These are phyloP conservation scores for Sinosuthora webbiana DNA, from an alignment of 2,113 vertebrate species.

Conservation along the genomic window DNA sequence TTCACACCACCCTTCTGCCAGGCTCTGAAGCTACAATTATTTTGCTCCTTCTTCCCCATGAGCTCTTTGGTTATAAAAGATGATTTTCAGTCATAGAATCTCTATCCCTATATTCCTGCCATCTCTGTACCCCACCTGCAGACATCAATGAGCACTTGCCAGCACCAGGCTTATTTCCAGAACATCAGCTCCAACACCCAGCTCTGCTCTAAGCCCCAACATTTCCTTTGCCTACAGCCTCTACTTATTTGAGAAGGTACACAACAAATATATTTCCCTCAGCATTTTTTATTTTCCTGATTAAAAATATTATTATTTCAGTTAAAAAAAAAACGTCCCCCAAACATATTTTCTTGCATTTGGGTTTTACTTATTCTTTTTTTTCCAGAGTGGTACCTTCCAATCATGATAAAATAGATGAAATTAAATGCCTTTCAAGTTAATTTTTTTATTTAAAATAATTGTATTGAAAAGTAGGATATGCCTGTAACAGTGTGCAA, in stretches of 20 bases:
- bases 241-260: neutral
- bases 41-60: neutral
- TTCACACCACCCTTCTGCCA: neutral
- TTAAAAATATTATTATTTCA: neutral
- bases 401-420: neutral
- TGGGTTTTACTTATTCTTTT: neutral
- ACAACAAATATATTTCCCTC: neutral
- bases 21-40: neutral
- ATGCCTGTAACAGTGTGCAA: neutral
- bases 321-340: neutral
- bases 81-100: neutral
- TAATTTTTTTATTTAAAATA: neutral
- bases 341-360: neutral
- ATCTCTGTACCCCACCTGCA: neutral
- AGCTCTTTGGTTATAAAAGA: neutral
- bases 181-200: rapidly evolving
- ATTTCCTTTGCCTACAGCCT: neutral
- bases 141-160: neutral
- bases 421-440: neutral
- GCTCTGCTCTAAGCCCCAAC: neutral
- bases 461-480: neutral
- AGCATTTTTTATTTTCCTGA: neutral
- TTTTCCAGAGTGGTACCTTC: neutral
- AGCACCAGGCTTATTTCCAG: neutral
- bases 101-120: neutral